Evolutionary conservation across 92 coral and sea anemone genomes (phyloP).

Genomic region (Micromussa lordhowensis): DNA sequence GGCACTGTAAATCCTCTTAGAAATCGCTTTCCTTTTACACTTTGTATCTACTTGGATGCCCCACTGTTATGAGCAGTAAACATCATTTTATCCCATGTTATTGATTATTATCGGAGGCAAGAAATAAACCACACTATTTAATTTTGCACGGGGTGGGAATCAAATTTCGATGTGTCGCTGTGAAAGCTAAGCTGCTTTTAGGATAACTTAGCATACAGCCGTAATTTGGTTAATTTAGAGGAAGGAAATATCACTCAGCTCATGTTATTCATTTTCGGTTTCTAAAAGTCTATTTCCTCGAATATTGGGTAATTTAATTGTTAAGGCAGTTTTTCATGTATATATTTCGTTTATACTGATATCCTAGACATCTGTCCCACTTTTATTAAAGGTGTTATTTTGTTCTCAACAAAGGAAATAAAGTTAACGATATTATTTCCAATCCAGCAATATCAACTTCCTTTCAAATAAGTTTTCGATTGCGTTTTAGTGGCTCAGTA

Average conservation of each 20-base stretch:
- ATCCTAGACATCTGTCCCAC: conserved; percentile 38
- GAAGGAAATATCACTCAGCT: conserved; percentile 29
- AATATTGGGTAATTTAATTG: conserved; percentile 41
- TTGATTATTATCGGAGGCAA: conserved; percentile 21
- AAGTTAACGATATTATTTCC: conserved; percentile 37
- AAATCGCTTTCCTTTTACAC: conserved; percentile 7
- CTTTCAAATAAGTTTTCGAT: conserved; percentile 23
- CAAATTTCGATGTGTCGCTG: conserved; percentile 1
- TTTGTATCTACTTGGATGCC: conserved; percentile 9
- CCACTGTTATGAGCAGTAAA: conserved; percentile 29
- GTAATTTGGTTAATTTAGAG: conserved; percentile 15
- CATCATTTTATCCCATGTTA: conserved; percentile 15
- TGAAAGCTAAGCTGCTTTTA: neutral
- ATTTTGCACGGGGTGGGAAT: neutral
- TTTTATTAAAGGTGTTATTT: conserved; percentile 37
- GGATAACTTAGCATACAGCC: neutral
- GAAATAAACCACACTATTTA: conserved; percentile 7
- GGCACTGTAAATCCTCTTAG: neutral
- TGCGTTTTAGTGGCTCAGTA: neutral
- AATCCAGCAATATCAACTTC: conserved; percentile 47
- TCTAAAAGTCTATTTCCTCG: conserved; percentile 37
- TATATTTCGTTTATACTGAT: conserved; percentile 18
- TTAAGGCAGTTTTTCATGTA: conserved; percentile 22
- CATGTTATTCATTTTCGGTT: conserved; percentile 8
- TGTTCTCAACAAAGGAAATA: conserved; percentile 33